Percentiles rank a stretch among this genome's conserved stretches.
Evolutionary conservation across 2,113 vertebrate genomes (phyloP).

Genomic region (Corynorhinus townsendii): DNA sequence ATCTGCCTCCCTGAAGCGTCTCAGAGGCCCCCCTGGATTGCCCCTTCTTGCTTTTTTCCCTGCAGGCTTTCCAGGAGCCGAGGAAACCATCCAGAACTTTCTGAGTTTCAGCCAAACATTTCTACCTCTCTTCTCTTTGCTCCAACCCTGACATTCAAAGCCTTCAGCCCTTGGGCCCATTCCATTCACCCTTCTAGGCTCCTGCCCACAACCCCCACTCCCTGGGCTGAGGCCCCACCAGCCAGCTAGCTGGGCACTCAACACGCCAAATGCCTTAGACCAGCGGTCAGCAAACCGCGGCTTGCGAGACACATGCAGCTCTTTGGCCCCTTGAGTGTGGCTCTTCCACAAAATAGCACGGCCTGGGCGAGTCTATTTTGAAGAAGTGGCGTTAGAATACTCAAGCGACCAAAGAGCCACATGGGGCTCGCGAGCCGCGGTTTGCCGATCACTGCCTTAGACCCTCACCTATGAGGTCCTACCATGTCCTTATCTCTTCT

Average conservation of each 20-base stretch:
- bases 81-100: neutral
- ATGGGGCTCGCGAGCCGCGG: no score
- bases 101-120: neutral
- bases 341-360: no score
- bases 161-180: neutral
- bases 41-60: neutral
- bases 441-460: neutral
- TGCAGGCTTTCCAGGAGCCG: neutral
- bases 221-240: neutral
- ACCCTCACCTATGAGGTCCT: neutral
- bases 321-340: no score
- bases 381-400: no score
- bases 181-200: neutral
- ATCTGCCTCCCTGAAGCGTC: neutral
- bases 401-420: no score
- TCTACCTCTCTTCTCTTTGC: neutral
- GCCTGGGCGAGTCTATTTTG: no score
- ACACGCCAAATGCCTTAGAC: neutral
- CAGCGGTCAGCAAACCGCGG: no score
- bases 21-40: no score
- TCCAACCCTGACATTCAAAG: neutral
- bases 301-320: no score
- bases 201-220: neutral
- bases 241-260: neutral
- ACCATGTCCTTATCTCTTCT: neutral